These are phyloP conservation scores for Petrolisthes manimaculis DNA, from an alignment of 2,888 invertebrate genomes.

Conservation along the genomic window DNA sequence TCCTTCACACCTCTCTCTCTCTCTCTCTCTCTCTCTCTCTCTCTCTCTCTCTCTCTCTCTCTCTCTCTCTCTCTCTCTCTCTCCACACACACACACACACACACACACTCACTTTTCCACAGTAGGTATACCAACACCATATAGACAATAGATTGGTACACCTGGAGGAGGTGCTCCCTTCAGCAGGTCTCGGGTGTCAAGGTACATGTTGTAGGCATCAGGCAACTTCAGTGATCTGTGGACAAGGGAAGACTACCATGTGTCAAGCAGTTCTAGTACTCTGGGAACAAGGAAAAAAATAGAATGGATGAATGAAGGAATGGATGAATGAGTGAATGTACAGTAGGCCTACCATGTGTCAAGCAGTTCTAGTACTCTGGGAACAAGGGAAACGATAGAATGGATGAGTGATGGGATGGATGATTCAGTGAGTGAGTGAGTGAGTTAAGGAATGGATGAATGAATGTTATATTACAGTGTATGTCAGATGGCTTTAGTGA, in stretches of 20 bases:
- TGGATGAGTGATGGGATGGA: too few species aligned
- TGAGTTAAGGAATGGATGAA: neutral
- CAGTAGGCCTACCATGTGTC: too few species aligned
- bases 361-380: too few species aligned
- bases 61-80: neutral
- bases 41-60: neutral
- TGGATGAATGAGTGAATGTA: too few species aligned
- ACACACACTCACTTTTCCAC: slow-evolving; percentile 78
- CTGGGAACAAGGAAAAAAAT: neutral
- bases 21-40: neutral
- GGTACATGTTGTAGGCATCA: slow-evolving; percentile 91
- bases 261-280: neutral
- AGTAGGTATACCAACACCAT: slow-evolving; percentile 81
- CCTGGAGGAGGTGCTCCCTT: slow-evolving; percentile 83
- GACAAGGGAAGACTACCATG: neutral
- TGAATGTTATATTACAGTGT: neutral
- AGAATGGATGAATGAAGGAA: too few species aligned
- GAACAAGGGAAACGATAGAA: too few species aligned
- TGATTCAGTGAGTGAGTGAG: neutral
- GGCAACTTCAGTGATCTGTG: slow-evolving; percentile 82
- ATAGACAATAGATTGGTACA: slow-evolving; percentile 88
- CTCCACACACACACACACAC: slow-evolving; percentile 71
- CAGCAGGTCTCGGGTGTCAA: slow-evolving; percentile 81
- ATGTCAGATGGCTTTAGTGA: neutral
- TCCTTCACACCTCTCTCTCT: neutral